These are phyloP conservation scores for Elysia chlorotica DNA, from an alignment of 1,140 invertebrate genomes.

Conservation along the genomic window DNA sequence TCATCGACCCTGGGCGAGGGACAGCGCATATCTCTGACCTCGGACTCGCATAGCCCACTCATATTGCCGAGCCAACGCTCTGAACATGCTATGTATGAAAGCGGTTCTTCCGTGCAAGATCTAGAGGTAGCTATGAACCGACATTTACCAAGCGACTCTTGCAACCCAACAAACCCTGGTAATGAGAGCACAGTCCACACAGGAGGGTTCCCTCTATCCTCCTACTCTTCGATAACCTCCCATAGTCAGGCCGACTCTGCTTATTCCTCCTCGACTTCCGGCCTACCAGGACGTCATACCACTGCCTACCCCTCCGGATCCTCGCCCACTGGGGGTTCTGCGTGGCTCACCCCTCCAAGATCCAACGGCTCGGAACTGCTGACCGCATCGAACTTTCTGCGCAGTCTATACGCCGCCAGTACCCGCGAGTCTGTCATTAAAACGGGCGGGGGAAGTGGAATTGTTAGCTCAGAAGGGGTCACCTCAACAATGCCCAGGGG, in stretches of 20 bases:
- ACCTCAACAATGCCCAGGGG: too few relatives aligned
- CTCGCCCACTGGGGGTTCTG: conserved; percentile 62
- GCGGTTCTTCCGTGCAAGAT: conserved; percentile 78
- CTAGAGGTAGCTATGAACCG: conserved; percentile 96
- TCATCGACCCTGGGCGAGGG: conserved; percentile 1
- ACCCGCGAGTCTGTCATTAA: conserved; percentile 93
- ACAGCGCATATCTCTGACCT: not conserved
- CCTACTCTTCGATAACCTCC: not conserved
- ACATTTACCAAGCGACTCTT: conserved; percentile 85
- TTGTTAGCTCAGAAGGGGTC: conserved; percentile 7
- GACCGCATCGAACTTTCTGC: conserved; percentile 82
- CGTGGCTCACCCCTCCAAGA: conserved; percentile 69
- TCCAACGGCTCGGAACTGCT: conserved; percentile 63
- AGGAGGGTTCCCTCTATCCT: too few relatives aligned
- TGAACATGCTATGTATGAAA: not conserved
- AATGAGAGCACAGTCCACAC: too few relatives aligned
- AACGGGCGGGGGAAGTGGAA: conserved; percentile 70
- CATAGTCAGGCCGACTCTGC: not conserved
- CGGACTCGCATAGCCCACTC: too few relatives aligned
- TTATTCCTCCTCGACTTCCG: not conserved
- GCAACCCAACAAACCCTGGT: too few relatives aligned
- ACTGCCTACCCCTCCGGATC: not conserved
- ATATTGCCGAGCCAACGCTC: not conserved
- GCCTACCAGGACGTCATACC: not conserved
- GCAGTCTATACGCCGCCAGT: conserved; percentile 89